Evolutionary conservation across 2,888 invertebrate species (phyloP), one percentile per base, ranked within the genome.

Genomic region (Chaetogeoica ovagalla): DNA sequence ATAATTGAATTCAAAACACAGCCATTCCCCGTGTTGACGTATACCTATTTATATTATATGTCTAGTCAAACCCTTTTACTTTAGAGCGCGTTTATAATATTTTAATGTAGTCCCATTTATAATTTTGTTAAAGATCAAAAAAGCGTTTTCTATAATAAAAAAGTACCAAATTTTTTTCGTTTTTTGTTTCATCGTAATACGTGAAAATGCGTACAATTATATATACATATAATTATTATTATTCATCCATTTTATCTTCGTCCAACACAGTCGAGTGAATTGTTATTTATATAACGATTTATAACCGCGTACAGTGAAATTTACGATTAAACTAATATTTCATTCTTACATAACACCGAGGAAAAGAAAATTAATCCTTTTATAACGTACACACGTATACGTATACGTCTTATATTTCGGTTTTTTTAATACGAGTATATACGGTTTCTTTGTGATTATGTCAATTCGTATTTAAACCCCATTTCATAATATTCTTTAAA

Each of bases 241-340:
- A 63, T 63, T 63, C 63, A 52, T 63, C 37, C 4, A 63, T 55
- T 55, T 63, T 73, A 73, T 63, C 63, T 73, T 21, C 52, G 63
- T 37, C 17, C 63, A 63, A 63, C 37, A 37, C 63, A 9, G 63
- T 73, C 48, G 73, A 73, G 63, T 73, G 30, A 55, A 30, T 69
- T 55, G 4, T 43, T 43, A 43, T 43, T 43, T 43, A 43, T 43
- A 43, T 43, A 43, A 43, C 43, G 43, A 43, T 1, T 43, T 43
- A 43, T 43, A 43, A 11, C 65, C 39, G 37, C 39, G 37, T 21
- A 23, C 65, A 8, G 63, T 37, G 21, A 55, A 65, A 74, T 74
- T 65, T 39, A 65, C 65, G 65, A 65, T 74, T 65, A 77, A 77
- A 69, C 60, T 77, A 77, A 60, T 77, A 69, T 52, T 77, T 77